These are phyloP conservation scores for Centropus unirufus DNA, from an alignment of 2,113 vertebrate species.

Conservation along the genomic window DNA sequence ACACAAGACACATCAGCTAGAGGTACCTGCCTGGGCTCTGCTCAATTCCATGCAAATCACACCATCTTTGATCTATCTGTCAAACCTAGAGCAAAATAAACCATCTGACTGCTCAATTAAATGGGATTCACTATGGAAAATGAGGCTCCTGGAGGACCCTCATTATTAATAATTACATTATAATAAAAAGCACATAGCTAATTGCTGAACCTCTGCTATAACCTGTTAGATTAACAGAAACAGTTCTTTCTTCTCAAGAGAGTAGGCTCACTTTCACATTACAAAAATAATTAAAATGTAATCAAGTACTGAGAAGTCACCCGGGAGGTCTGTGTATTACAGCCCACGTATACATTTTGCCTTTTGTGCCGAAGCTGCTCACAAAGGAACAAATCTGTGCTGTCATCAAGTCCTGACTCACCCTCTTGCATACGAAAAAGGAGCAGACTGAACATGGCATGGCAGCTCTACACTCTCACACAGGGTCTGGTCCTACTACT, in stretches of 20 bases:
- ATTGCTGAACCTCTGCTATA: conserved; percentile 20
- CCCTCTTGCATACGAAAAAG: accelerated
- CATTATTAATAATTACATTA: conserved; percentile 23
- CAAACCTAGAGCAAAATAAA: neutral
- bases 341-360: neutral
- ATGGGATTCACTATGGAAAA: neutral
- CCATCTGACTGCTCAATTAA: neutral
- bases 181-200: neutral
- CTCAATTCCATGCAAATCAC: neutral
- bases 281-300: conserved; percentile 57
- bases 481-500: neutral
- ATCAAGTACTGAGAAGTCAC: conserved; percentile 47
- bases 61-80: neutral
- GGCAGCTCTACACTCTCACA: neutral
- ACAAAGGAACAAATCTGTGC: neutral
- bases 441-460: accelerated
- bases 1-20: neutral
- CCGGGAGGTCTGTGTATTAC: conserved; percentile 4
- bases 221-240: conserved; percentile 38
- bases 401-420: neutral
- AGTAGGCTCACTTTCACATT: neutral
- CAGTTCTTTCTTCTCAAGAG: conserved; percentile 18
- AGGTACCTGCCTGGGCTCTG: neutral
- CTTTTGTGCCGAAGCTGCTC: neutral
- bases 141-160: neutral